These are phyloP conservation scores for Temnopleurus reevesii DNA, from an alignment of 53 echinoderm and acorn worm genomes.

Conservation along the genomic window DNA sequence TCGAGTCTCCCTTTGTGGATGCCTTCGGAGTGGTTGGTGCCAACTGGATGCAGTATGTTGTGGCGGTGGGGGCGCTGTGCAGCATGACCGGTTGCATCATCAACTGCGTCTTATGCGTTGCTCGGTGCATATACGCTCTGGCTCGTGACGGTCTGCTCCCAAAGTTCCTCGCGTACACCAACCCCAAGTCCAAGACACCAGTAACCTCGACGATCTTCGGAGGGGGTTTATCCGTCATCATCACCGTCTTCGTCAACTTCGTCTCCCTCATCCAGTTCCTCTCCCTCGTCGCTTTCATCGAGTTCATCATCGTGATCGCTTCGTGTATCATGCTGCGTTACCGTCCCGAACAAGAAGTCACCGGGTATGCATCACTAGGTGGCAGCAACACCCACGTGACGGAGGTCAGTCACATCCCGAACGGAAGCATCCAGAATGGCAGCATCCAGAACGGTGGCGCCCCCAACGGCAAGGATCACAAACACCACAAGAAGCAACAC, in stretches of 20 bases:
- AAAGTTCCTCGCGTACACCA: constrained; percentile 66
- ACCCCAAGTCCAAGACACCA: constrained; percentile 66
- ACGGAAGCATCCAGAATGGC: constrained; percentile 10
- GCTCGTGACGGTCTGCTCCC: constrained; percentile 77
- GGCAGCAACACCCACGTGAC: constrained; percentile 3
- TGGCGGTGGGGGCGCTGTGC: constrained; percentile 75
- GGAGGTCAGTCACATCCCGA: constrained; percentile 2
- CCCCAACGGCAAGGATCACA: not conserved
- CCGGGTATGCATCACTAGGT: constrained; percentile 58
- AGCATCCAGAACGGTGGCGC: not conserved
- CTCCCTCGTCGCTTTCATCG: constrained; percentile 75
- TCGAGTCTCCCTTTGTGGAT: constrained; percentile 69
- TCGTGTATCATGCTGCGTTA: constrained; percentile 71
- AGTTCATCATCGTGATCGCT: constrained; percentile 71
- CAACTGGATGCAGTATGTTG: constrained; percentile 75
- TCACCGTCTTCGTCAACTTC: constrained; percentile 72
- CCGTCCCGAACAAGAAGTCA: constrained; percentile 51
- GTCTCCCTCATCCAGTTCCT: constrained; percentile 74
- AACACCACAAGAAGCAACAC: not conserved
- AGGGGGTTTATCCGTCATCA: constrained; percentile 57
- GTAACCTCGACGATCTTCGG: constrained; percentile 69
- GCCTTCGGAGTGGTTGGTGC: constrained; percentile 66
- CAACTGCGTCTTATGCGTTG: constrained; percentile 73
- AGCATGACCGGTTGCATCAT: constrained; percentile 77
- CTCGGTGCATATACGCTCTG: constrained; percentile 75